phyloP scores from a whole-genome alignment of 2,797 vertebrate genomes.

The Triplophysa yarkandensis region DNA sequence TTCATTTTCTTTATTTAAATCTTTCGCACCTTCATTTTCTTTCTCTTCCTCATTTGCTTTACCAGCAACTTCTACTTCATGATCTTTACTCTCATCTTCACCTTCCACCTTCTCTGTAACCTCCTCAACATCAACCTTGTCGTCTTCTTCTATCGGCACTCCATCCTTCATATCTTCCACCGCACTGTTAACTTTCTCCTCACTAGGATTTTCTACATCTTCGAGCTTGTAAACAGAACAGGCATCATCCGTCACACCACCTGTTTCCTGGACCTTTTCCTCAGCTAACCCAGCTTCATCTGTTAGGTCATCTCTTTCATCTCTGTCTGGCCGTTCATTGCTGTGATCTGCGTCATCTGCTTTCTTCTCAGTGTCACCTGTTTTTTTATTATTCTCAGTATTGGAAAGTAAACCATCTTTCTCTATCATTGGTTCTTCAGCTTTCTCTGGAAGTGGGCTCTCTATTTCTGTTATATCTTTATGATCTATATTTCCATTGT shows the following conservation, averaged over 20 bases:
- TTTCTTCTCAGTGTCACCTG: slow-evolving; percentile 15
- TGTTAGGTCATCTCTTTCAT: slow-evolving; percentile 36
- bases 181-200: slow-evolving; percentile 22
- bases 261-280: slow-evolving; percentile 17
- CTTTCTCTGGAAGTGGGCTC: slow-evolving; percentile 52
- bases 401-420: slow-evolving; percentile 45
- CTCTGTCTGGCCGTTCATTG: background rate
- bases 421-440: slow-evolving; percentile 58
- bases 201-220: slow-evolving; percentile 39
- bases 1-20: slow-evolving; percentile 9
- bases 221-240: background rate
- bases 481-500: slow-evolving; percentile 53
- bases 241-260: background rate
- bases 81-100: slow-evolving; percentile 34
- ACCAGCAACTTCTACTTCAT: slow-evolving; percentile 35
- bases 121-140: slow-evolving; percentile 22
- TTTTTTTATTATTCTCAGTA: slow-evolving; percentile 51
- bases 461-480: slow-evolving; percentile 47
- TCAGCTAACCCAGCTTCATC: slow-evolving; percentile 25
- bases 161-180: slow-evolving; percentile 9
- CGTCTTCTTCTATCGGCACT: slow-evolving; percentile 26
- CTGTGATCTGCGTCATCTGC: background rate
- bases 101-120: background rate
- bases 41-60: slow-evolving; percentile 23
- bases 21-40: slow-evolving; percentile 17